Evolutionary conservation across 23 tunicate species (phyloP).

Genomic region (Ciona savignyi): DNA sequence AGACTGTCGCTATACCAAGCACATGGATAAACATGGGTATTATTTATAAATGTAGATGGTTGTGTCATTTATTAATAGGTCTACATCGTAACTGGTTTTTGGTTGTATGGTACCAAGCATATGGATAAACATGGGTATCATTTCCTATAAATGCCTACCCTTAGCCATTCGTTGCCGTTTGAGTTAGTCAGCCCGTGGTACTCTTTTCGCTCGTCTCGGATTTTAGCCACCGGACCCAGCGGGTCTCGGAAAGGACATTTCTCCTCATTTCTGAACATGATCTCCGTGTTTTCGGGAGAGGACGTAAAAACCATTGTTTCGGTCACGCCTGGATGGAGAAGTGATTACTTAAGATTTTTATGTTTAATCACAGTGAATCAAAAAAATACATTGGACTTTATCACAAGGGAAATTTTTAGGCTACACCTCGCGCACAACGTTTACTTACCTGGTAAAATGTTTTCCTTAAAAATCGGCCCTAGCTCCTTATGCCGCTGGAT

Average conservation of each 20-base stretch:
- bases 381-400: no score
- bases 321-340: no score
- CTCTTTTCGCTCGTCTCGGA: conserved; percentile 19
- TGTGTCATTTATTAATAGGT: no score
- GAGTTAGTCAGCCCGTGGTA: conserved; percentile 24
- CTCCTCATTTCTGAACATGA: conserved; percentile 13
- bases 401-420: neutral
- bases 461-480: conserved; percentile 51
- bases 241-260: conserved; percentile 30
- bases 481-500: conserved; percentile 24
- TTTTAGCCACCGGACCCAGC: conserved; percentile 11
- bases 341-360: no score
- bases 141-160: conserved; percentile 37
- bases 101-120: no score
- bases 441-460: conserved; percentile 29
- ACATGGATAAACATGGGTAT: no score
- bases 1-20: no score
- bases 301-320: no score
- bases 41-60: no score
- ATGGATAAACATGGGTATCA: no score
- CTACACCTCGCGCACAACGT: neutral
- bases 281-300: conserved; percentile 24
- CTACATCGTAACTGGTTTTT: no score
- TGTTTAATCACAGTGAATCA: no score
- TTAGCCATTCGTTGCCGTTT: conserved; percentile 43